A percentile compares a stretch with the other conserved stretches of the same genome.
phyloP scores from a whole-genome alignment of 1,140 invertebrate genomes.

The Formica selysi region DNA sequence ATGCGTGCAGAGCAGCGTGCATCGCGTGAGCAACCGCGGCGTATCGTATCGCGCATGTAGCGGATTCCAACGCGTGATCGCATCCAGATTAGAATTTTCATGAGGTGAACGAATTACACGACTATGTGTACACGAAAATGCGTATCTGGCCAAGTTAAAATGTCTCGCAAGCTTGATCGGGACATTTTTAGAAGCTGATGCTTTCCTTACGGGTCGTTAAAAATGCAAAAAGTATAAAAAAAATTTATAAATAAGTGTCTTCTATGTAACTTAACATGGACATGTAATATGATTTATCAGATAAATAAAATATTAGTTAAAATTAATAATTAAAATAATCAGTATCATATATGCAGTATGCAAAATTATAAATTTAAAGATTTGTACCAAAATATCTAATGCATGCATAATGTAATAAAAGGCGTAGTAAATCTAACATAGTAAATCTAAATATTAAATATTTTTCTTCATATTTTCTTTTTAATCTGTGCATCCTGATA shows the following conservation, averaged over 20 bases:
- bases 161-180: background rate
- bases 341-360: background rate
- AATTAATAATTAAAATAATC: background rate
- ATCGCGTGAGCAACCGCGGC: slow-evolving; percentile 39
- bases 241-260: background rate
- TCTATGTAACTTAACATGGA: no score
- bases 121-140: slow-evolving; percentile 17
- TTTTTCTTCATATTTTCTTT: background rate
- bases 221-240: background rate
- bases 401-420: background rate
- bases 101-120: slow-evolving; percentile 33
- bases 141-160: background rate
- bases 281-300: background rate
- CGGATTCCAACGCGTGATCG: slow-evolving; percentile 38
- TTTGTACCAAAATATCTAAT: background rate
- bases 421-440: background rate
- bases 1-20: slow-evolving; percentile 67
- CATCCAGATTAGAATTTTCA: slow-evolving; percentile 31
- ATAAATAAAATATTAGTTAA: background rate
- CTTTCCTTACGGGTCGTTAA: background rate
- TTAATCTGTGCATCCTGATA: background rate
- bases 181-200: background rate
- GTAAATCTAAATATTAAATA: background rate
- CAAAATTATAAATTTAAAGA: background rate
- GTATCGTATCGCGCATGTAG: slow-evolving; percentile 15